Base-by-base conservation (phyloP, 2,797 vertebrate genomes). In the Parotocinclus haroldoi region DNA sequence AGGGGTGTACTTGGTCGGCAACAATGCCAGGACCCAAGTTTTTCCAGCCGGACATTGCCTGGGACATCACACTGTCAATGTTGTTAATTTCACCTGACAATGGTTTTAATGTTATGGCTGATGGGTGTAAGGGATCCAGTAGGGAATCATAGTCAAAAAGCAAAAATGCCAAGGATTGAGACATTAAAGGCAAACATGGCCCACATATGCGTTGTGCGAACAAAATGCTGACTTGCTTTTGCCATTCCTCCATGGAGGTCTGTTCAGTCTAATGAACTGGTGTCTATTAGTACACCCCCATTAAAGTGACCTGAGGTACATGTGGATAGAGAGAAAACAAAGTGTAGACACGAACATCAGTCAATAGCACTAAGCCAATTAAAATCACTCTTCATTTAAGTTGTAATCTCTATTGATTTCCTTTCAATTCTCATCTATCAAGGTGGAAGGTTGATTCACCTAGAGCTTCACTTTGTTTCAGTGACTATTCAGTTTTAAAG, bases 351-450 rank as follows among this genome's bases (percentile, higher is more conserved):
- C 76, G 76, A 73, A 72, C 66, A 48, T 64, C 67, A 58, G 77
- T 89, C 85, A 86, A 89, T 89, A 87, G 76, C 58, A 78, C 83
- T 84, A 81, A 87, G 82, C 80, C 85, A 85, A 85, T 89, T 87
- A 84, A 87, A 89, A 87, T 89, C 85, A 87, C 80, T 89, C 87
- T 87, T 85, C 82, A 85, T 88, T 88, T 83, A 83, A 79, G 72
- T 79, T 84, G 84, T 88, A 85, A 90, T 89, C 86, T 86, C 80
- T 84, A 88, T 88, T 83, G 88, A 89, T 86, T 83, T 54, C 61
- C 83, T 84, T 82, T 88, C 84, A 82, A 80, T 86, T 83, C 76
- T 79, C 78, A 84, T 89, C 83, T 68, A 72, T 88, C 85, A 83
- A 58, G 51, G 51, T 61, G 37, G 68, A 74, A 69, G 79, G 79